Percentiles rank a stretch among this genome's conserved stretches.
Evolutionary conservation across 2,888 invertebrate species (phyloP).

Genomic region (Lingula anatina): DNA sequence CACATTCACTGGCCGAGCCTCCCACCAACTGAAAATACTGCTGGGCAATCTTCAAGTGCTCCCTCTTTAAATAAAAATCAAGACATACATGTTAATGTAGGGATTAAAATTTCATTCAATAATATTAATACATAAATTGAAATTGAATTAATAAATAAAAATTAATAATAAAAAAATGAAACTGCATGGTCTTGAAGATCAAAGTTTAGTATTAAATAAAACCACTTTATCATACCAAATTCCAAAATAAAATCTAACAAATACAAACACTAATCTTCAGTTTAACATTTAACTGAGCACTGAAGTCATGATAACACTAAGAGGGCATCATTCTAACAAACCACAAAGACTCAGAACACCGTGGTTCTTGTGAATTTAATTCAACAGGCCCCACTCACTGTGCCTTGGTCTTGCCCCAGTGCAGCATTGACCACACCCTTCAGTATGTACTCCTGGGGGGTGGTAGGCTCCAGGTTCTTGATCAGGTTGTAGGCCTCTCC

Average conservation of each 20-base stretch:
- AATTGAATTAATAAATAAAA: too few relatives aligned
- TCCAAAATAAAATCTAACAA: background rate
- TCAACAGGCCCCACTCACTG: slow-evolving; percentile 72
- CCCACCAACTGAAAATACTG: slow-evolving; percentile 96
- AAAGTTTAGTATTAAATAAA: background rate
- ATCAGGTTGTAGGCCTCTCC: slow-evolving; percentile 82
- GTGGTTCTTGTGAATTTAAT: too few relatives aligned
- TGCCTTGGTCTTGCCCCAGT: slow-evolving; percentile 85
- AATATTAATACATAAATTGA: background rate
- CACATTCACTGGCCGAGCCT: slow-evolving; percentile 89
- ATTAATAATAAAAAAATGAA: too few relatives aligned
- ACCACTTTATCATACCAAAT: background rate
- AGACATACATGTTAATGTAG: background rate
- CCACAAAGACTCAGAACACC: too few relatives aligned
- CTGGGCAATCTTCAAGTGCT: slow-evolving; percentile 90
- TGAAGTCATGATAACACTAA: too few relatives aligned
- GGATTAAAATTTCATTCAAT: background rate
- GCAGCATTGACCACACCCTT: slow-evolving; percentile 94
- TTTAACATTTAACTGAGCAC: too few relatives aligned
- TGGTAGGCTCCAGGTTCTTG: slow-evolving; percentile 86
- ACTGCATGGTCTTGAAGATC: too few relatives aligned
- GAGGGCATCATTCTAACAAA: too few relatives aligned
- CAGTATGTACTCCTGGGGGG: slow-evolving; percentile 92
- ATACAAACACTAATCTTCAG: background rate
- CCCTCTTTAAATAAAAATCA: slow-evolving; percentile 63